Conservation (phyloP, 2,888 invertebrate genomes). For the Stegana nigrithorax region DNA sequence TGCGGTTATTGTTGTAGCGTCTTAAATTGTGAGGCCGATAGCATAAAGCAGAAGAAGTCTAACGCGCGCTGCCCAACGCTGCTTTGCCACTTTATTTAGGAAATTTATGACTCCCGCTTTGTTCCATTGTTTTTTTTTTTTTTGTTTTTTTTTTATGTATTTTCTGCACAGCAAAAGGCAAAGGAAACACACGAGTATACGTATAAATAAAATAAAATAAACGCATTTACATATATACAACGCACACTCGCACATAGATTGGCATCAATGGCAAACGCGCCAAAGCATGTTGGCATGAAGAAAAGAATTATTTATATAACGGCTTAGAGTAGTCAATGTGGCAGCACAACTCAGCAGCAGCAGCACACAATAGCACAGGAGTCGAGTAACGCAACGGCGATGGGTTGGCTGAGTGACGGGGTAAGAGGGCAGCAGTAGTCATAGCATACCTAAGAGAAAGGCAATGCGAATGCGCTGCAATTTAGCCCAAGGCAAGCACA, state of each 20-base stretch:
- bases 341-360: too few species aligned
- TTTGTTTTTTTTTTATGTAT: background rate
- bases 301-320: constrained; percentile 20
- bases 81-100: background rate
- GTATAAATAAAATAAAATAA: constrained; percentile 10
- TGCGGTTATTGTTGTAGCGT: too few species aligned
- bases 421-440: too few species aligned
- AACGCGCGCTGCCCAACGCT: background rate
- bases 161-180: background rate
- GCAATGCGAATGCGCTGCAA: background rate
- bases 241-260: background rate
- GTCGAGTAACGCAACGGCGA: too few species aligned
- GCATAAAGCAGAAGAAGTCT: background rate
- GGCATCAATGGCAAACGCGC: constrained; percentile 9
- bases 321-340: constrained; percentile 12
- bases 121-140: background rate
- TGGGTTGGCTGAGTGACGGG: too few species aligned
- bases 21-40: too few species aligned
- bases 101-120: constrained; percentile 10
- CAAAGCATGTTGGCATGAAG: background rate
- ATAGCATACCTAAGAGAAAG: too few species aligned
- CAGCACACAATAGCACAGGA: too few species aligned
- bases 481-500: background rate
- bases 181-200: background rate
- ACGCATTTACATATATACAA: constrained; percentile 10